Evolutionary conservation across 2,888 invertebrate genomes (phyloP), one percentile per base, ranked within the genome.

Genomic region (Mylabris sibirica): DNA sequence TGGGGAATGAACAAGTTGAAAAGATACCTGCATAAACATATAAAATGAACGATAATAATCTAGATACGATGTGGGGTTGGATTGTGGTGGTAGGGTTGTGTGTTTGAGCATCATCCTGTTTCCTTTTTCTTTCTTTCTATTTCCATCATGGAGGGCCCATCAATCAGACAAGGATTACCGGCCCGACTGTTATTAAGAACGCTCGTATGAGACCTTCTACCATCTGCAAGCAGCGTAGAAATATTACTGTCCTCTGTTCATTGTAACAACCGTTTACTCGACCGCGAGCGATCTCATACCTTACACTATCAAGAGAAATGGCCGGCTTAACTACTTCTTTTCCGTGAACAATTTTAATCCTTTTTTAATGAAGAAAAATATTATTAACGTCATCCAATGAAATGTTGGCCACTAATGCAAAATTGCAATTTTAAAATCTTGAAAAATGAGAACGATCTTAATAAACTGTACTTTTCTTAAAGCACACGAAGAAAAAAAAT

Each of bases 181-280:
- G 78, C 78, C n/a, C 74, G 83, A 83, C 83, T 80, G 84, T 84
- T 84, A 84, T 84, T 84, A 83, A 84, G 83, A 83, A 82, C 82
- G 82, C 79, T 78, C 80, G 81, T 81, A 82, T 81, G 80, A 78
- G 80, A 79, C 79, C 77, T 73, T 77, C 75, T 73, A 77, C 75
- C 76, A 76, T 78, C 75, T 77, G 79, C 77, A 73, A 75, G 74
- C 78, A 78, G 76, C 77, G 78, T 79, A 77, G 78, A 82, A 82
- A 82, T 81, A 82, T 82, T 78, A 77, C 80, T 80, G 80, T 79
- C 78, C 79, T 78, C 77, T 75, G 75, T 71, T 74, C 76, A 70
- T 75, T 72, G 76, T 76, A 78, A 77, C 77, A 78, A 77, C 78
- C 78, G 75, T 75, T 77, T 76, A 76, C 77, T 78, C 75, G 79